Percentiles rank a stretch among this genome's conserved stretches.
phyloP scores from a whole-genome alignment of 2,888 invertebrate genomes.

The Theretra japonica region DNA sequence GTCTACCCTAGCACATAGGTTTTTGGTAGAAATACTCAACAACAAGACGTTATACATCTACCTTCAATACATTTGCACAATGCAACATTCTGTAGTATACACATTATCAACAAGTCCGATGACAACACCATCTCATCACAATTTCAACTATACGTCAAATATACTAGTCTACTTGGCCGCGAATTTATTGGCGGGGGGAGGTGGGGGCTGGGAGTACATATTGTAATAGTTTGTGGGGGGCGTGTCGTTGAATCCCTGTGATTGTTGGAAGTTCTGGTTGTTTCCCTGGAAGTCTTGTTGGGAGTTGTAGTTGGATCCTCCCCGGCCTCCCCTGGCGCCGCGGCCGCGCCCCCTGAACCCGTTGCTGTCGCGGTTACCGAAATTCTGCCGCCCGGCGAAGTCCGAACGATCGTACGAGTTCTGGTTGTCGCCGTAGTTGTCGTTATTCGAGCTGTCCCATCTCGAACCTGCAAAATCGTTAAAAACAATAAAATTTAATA shows the following conservation, averaged over 20 bases:
- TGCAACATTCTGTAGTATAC: conserved; percentile 6
- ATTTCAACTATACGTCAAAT: conserved; percentile 17
- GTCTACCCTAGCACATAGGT: not conserved
- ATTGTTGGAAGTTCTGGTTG: conserved; percentile 36
- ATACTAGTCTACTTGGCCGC: conserved; percentile 47
- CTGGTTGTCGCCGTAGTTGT: conserved; percentile 44
- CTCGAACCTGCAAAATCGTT: conserved; percentile 52
- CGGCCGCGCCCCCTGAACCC: conserved; percentile 35
- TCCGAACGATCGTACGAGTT: conserved; percentile 38
- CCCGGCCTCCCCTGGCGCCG: conserved; percentile 34
- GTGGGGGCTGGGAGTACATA: conserved; percentile 76
- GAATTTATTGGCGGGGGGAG: conserved; percentile 58
- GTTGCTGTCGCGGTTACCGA: conserved; percentile 27
- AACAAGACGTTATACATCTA: conserved; percentile 7
- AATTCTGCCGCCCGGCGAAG: conserved; percentile 4
- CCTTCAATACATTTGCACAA: conserved; percentile 5
- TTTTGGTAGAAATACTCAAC: conserved; percentile 7
- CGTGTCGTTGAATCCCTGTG: conserved; percentile 50
- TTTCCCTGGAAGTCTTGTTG: conserved; percentile 31
- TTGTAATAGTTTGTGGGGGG: conserved; percentile 75
- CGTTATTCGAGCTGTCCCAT: conserved; percentile 59
- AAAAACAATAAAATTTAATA: not conserved
- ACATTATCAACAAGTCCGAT: conserved; percentile 11
- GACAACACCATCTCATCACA: conserved; percentile 14
- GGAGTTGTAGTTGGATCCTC: conserved; percentile 29